phyloP scores from a whole-genome alignment of 2,888 invertebrate species.

The Thereva nobilitata region DNA sequence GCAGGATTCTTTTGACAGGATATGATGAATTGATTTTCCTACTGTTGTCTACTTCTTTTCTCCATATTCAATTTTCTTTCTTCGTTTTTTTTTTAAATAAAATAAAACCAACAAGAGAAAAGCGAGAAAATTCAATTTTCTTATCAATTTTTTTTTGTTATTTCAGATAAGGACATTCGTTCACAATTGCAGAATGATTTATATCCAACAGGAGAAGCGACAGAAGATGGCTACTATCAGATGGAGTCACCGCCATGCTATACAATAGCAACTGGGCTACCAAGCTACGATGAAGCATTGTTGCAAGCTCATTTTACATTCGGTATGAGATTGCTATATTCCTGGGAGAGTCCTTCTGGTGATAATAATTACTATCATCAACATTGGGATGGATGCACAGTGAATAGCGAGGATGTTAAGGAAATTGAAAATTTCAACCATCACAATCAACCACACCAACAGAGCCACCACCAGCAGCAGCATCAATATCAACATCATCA shows the following conservation, averaged over 20 bases:
- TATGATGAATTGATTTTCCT: constrained; percentile 37
- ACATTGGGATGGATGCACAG: constrained; percentile 47
- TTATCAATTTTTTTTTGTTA: constrained; percentile 35
- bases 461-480: neutral
- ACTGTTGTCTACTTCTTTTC: constrained; percentile 4
- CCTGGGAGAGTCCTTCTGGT: constrained; percentile 14
- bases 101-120: constrained; percentile 7
- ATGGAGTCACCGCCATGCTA: constrained; percentile 66
- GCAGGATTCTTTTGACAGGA: constrained; percentile 19
- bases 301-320: constrained; percentile 53
- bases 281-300: constrained; percentile 67
- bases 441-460: neutral
- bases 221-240: constrained; percentile 54
- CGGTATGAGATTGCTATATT: constrained; percentile 50
- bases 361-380: constrained; percentile 43
- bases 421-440: constrained; percentile 28
- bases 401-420: constrained; percentile 6
- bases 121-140: constrained; percentile 32
- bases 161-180: constrained; percentile 57
- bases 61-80: constrained; percentile 24
- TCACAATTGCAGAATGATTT: constrained; percentile 48
- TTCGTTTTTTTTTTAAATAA: constrained; percentile 4
- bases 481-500: neutral
- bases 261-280: constrained; percentile 67
- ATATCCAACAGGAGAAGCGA: constrained; percentile 37